These are phyloP conservation scores for Urechis unicinctus DNA, from an alignment of 2,888 invertebrate genomes.

Conservation along the genomic window DNA sequence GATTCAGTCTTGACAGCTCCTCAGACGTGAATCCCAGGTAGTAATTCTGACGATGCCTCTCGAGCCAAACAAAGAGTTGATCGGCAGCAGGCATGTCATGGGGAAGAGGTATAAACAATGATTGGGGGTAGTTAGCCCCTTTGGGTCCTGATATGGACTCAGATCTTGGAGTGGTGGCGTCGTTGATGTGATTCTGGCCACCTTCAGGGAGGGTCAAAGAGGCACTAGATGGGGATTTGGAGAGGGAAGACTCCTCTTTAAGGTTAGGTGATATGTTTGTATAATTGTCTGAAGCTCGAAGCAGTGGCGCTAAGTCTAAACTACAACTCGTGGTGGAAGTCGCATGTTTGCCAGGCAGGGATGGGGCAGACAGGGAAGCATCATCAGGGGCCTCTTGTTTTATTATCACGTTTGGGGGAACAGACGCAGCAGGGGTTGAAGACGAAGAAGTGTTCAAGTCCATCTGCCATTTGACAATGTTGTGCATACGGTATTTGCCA, in stretches of 20 bases:
- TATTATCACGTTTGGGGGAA: no score
- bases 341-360: not conserved
- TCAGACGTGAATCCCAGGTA: conserved; percentile 17
- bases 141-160: not conserved
- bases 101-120: conserved; percentile 15
- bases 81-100: conserved; percentile 8
- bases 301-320: not conserved
- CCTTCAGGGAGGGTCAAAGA: not conserved
- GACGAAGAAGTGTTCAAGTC: conserved; percentile 14
- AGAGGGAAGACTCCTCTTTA: not conserved
- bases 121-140: conserved; percentile 3
- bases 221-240: not conserved
- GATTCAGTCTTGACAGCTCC: conserved; percentile 11
- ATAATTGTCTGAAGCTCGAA: no score
- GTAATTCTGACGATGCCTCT: conserved; percentile 21
- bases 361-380: not conserved
- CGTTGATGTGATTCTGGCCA: not conserved
- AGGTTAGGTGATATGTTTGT: no score
- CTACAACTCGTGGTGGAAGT: no score
- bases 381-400: no score
- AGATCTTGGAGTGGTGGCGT: not conserved
- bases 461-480: conserved; percentile 23
- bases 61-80: conserved; percentile 19
- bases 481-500: conserved; percentile 23
- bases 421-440: not conserved